Base-by-base conservation (phyloP, 2,888 invertebrate species). In the Mechanitis mazaeus region DNA sequence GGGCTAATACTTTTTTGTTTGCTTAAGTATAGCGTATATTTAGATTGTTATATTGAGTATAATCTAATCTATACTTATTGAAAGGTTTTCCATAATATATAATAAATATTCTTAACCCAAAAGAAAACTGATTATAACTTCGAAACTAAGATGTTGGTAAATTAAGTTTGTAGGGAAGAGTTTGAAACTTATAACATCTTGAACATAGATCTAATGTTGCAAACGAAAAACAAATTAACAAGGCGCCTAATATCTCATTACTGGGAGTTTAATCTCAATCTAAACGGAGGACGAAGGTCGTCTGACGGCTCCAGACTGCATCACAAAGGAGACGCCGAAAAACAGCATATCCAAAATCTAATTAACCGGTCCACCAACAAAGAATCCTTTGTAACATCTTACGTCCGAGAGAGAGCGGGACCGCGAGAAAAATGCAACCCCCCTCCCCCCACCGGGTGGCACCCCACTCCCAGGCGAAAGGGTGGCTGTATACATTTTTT, bases 401-500 rank as follows among this genome's bases (percentile, higher is more conserved):
- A 87, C 81, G 81, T 78, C 75, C 71, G 78, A 75, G 81, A 82
- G 81, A 71, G 84, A 79, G 80, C 75, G 75, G 78, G 75, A 80
- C 75, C 80, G 75, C 78, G 87, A 84, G 85, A 87, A 86, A 86
- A 85, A 87, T 86, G 74, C 85, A 83, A 20, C 20, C 77, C 80
- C 79, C 74, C 69, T 55, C 71, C 71, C 74, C 66, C 68, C 70
- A 67, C 45, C 58, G 31, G 71, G 73, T 71, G 68, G 67, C 58
- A 59, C 65, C 70, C 74, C 72, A 71, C 69, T 72, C 75, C 73
- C 73, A 67, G 63, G 69, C 73, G 70, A 66, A 62, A 69, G 84
- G 87, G 87, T 83, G 87, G 88, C 80, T 85, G 88, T 87, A 84
- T 81, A 87, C 87, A 86, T 90, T 90, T 90, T 90, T 89, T 89